Conservation (phyloP, 2,888 invertebrate genomes). For the Trilocha varians region DNA sequence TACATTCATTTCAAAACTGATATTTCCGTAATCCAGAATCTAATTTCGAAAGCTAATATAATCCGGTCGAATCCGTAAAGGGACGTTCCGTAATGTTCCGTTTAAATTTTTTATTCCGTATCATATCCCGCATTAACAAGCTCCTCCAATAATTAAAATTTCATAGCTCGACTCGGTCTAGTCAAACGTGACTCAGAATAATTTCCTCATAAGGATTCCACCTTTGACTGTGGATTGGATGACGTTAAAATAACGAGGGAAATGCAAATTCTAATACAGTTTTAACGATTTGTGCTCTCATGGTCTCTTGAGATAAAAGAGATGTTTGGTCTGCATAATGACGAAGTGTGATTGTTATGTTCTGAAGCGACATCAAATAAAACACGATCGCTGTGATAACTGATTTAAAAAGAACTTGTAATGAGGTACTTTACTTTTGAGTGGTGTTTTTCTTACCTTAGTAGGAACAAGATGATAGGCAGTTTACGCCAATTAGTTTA, state of each 20-base stretch:
- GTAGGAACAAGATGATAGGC: no score
- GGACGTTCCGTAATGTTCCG: not conserved
- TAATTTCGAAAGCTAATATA: no score
- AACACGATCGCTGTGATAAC: no score
- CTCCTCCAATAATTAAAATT: slow-evolving; percentile 51
- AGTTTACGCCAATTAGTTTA: no score
- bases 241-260: slow-evolving; percentile 40
- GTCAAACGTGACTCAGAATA: slow-evolving; percentile 58
- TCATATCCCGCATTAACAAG: not conserved
- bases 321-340: slow-evolving; percentile 1
- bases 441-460: no score
- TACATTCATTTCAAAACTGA: no score
- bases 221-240: slow-evolving; percentile 35
- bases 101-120: not conserved
- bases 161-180: slow-evolving; percentile 32
- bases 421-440: no score
- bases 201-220: slow-evolving; percentile 52
- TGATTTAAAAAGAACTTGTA: no score
- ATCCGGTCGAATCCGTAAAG: no score
- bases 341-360: not conserved
- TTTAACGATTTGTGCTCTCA: slow-evolving; percentile 23
- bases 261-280: slow-evolving; percentile 35
- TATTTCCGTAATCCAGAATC: no score
- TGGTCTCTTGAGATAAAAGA: slow-evolving; percentile 24
- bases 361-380: no score